Evolutionary conservation across 2,888 invertebrate species (phyloP), one percentile per base, ranked within the genome.

Genomic region (Meliscaeva auricollis): DNA sequence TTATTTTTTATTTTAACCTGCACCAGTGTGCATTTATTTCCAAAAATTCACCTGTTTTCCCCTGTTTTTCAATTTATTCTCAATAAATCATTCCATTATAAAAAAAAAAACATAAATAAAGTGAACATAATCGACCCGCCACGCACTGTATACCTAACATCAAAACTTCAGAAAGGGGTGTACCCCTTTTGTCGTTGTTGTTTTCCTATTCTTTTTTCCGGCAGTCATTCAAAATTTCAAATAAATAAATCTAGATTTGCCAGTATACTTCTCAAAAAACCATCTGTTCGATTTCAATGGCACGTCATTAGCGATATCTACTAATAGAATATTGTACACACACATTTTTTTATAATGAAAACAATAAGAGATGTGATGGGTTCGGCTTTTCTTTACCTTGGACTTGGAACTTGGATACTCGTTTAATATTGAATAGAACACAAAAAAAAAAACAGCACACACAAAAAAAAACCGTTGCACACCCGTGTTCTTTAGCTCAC

Each of bases 241-340:
- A 73, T 73, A 73, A 85, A 85, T 76, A 81, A 80, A 80, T 38
- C 11, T 17, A 69, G 77, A 85, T 76, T 70, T 76, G 75, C 69
- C 60, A 66, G 20, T 26, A 15, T 56, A 75, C 75, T 58, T 85
- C 76, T 60, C 38, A 35, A 62, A 81, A 64, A 76, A 77, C 85
- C 85, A 85, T 85, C 85, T 85, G 84, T 80, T 80, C 84, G 75
- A 80, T 84, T 72, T 84, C 70, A 84, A 75, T 84, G 81, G 76
- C 77, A 85, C 81, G 26, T 85, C 80, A 73, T 85, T 81, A 81
- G 73, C 5, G 11, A 38, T 6, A 62, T 81, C 72, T 62, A 76
- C 56, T 81, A 77, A 85, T 76, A 80, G 84, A 76, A 81, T 54
- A 38, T 9, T 35, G 11, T n/a, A 56, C 30, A 35, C 35, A 50